These are phyloP conservation scores for Drosophila tanythrix DNA, from an alignment of 2,888 invertebrate species.

Conservation along the genomic window DNA sequence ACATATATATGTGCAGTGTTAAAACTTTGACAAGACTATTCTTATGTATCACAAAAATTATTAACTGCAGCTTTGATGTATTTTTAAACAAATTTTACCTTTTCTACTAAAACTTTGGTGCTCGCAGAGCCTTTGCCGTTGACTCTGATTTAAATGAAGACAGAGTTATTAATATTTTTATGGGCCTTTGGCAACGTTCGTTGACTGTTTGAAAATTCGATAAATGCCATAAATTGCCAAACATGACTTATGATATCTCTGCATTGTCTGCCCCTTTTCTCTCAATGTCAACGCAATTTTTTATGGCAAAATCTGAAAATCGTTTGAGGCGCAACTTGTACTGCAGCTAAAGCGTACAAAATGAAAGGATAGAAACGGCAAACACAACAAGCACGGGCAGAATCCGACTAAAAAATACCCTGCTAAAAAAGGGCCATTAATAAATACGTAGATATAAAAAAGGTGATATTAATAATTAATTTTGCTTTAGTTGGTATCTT, in stretches of 20 bases:
- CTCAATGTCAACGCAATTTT: slow-evolving; percentile 57
- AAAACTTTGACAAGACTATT: background rate
- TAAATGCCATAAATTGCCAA: slow-evolving; percentile 62
- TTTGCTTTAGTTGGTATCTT: background rate
- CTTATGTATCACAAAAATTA: background rate
- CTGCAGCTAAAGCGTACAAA: slow-evolving; percentile 19
- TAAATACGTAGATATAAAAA: background rate
- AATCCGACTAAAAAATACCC: slow-evolving; percentile 3
- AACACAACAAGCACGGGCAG: background rate
- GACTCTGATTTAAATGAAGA: slow-evolving; percentile 18
- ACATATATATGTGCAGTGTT: background rate
- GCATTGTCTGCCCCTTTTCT: slow-evolving; percentile 4
- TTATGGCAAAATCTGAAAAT: slow-evolving; percentile 34
- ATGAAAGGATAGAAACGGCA: background rate
- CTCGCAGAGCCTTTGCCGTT: slow-evolving; percentile 8
- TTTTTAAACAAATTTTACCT: background rate
- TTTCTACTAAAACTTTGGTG: background rate
- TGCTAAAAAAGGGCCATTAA: background rate
- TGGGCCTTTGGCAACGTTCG: slow-evolving; percentile 17
- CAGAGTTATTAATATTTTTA: slow-evolving; percentile 26
- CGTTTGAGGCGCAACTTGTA: slow-evolving; percentile 35
- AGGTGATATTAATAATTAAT: background rate
- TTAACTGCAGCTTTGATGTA: background rate
- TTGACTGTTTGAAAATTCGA: slow-evolving; percentile 41
- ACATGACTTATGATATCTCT: slow-evolving; percentile 57